A percentile compares a stretch with the other conserved stretches of the same genome.
These are phyloP conservation scores for Falco concolor DNA, from an alignment of 2,797 vertebrate species.

Conservation along the genomic window DNA sequence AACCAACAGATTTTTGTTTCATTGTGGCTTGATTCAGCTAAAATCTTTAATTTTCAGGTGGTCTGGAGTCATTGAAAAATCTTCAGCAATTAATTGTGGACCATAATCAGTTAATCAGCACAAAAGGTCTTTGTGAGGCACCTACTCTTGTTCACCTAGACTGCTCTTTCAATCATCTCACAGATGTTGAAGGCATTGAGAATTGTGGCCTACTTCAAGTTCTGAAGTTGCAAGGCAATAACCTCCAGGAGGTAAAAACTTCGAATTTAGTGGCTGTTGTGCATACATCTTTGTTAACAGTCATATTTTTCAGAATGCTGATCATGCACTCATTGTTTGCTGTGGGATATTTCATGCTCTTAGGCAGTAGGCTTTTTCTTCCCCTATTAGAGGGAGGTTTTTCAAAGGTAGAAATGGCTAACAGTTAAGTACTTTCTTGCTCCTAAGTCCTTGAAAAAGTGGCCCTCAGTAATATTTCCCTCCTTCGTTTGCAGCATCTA, in stretches of 20 bases:
- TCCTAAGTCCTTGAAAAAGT: neutral
- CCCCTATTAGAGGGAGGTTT: neutral
- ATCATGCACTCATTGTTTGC: neutral
- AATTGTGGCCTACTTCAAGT: constrained; percentile 84
- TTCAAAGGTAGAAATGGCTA: neutral
- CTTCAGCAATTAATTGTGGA: constrained; percentile 85
- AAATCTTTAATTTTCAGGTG: constrained; percentile 76
- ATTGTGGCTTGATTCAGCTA: neutral
- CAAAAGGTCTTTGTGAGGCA: constrained; percentile 80
- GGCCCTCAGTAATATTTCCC: neutral
- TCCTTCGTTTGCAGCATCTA: neutral
- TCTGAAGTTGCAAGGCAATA: constrained; percentile 88
- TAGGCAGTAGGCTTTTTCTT: neutral
- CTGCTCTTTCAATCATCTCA: constrained; percentile 90
- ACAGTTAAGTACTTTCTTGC: neutral
- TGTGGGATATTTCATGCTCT: neutral
- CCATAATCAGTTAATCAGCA: constrained; percentile 91
- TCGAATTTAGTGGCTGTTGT: neutral
- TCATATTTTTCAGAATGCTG: neutral
- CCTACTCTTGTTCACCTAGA: constrained; percentile 84
- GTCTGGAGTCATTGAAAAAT: constrained; percentile 81
- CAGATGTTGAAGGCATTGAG: constrained; percentile 81
- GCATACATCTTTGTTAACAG: neutral
- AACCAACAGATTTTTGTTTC: neutral
- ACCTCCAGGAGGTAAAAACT: constrained; percentile 84